Evolutionary conservation across 2,888 invertebrate species (phyloP).

Genomic region (Dorcus parallelipipedus): DNA sequence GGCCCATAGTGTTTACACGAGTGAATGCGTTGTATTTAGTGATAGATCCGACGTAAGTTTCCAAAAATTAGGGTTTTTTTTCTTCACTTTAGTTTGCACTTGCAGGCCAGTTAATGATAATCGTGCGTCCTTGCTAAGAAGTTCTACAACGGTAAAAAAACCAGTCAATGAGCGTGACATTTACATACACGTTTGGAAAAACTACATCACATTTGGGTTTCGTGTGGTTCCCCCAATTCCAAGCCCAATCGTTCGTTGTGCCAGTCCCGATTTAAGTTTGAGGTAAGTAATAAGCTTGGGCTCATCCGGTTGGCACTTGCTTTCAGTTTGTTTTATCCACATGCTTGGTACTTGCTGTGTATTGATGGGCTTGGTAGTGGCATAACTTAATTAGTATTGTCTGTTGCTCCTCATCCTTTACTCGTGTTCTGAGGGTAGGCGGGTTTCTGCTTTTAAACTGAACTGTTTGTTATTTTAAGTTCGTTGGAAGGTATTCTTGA

Average conservation of each 20-base stretch:
- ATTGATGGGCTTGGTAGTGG: not conserved
- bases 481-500: slow-evolving; percentile 35
- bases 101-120: slow-evolving; percentile 91
- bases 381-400: no score
- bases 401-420: no score
- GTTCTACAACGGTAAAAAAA: slow-evolving; percentile 83
- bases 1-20: slow-evolving; percentile 92
- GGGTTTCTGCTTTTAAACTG: not conserved
- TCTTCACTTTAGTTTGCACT: slow-evolving; percentile 7
- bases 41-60: slow-evolving; percentile 87
- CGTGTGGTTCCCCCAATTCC: slow-evolving; percentile 91
- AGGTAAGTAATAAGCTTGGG: slow-evolving; percentile 58
- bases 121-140: slow-evolving; percentile 87
- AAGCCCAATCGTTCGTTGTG: slow-evolving; percentile 82
- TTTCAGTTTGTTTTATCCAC: not conserved
- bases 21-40: slow-evolving; percentile 88
- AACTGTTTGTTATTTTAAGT: slow-evolving; percentile 25
- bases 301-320: not conserved
- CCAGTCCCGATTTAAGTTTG: slow-evolving; percentile 87
- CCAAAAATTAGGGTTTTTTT: slow-evolving; percentile 3
- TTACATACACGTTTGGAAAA: slow-evolving; percentile 96
- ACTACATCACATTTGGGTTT: slow-evolving; percentile 95
- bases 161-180: slow-evolving; percentile 91
- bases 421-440: not conserved
- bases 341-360: not conserved